Conservation (phyloP, 2,797 vertebrate species). For the Moxostoma hubbsi region DNA sequence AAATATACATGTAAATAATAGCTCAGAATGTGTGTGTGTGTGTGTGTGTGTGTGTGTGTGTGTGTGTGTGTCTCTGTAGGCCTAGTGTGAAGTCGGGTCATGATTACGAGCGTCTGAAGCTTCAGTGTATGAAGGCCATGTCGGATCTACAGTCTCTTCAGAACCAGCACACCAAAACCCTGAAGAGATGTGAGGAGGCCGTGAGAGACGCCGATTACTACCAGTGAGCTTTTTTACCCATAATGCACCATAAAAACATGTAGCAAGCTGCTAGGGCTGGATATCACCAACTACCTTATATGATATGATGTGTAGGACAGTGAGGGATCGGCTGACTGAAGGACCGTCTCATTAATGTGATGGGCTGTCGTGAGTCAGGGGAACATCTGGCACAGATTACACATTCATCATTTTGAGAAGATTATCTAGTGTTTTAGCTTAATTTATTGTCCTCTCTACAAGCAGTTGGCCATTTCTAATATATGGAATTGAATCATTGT, state of each 20-base stretch:
- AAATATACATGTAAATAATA: no score
- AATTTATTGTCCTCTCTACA: no score
- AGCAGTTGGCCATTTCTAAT: no score
- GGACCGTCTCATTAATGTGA: no score
- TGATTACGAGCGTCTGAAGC: conserved; percentile 95
- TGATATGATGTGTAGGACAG: no score
- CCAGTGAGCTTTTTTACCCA: conserved; percentile 84
- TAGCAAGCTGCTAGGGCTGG: no score
- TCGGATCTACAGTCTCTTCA: conserved; percentile 93
- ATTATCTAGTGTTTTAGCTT: neutral
- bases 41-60: neutral
- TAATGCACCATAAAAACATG: no score
- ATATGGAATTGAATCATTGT: no score
- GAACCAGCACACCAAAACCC: conserved; percentile 93
- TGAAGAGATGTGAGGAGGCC: conserved; percentile 96
- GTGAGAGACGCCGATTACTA: conserved; percentile 97
- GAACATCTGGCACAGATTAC: conserved; percentile 78
- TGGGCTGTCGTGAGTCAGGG: conserved; percentile 56
- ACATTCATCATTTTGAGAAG: neutral
- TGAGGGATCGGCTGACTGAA: no score
- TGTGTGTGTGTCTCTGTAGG: conserved; percentile 66
- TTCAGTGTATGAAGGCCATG: conserved; percentile 98
- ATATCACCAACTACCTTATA: no score
- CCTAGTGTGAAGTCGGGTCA: conserved; percentile 90
- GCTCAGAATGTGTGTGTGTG: neutral